A percentile compares a stretch with the other conserved stretches of the same genome.
Conservation (phyloP, 2,888 invertebrate species). For the Himalopsyche tibetana region DNA sequence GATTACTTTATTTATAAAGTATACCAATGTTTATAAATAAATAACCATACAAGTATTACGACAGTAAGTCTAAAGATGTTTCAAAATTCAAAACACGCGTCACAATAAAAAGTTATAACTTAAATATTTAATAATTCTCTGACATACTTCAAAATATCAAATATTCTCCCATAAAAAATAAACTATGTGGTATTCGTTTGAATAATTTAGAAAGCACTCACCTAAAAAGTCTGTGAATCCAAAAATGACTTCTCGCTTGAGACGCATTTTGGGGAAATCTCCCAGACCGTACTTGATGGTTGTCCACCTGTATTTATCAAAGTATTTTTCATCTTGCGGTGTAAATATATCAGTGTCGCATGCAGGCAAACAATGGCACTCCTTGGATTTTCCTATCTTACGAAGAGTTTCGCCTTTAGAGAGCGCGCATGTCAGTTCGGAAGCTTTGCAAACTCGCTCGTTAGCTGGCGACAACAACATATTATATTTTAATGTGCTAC, state of each 20-base stretch:
- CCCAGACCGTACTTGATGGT: constrained; percentile 76
- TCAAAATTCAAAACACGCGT: no score
- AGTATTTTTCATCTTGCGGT: constrained; percentile 69
- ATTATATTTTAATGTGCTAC: no score
- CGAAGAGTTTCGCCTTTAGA: constrained; percentile 66
- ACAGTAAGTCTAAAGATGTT: no score
- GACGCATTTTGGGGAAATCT: constrained; percentile 82
- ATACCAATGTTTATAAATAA: no score
- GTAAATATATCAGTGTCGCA: constrained; percentile 73
- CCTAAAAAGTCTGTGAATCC: constrained; percentile 84
- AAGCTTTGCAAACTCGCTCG: constrained; percentile 71
- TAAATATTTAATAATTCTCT: no score
- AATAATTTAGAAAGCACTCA: constrained; percentile 69
- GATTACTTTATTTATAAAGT: no score
- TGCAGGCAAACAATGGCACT: constrained; percentile 72
- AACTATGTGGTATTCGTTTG: no score
- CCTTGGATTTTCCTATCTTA: constrained; percentile 68
- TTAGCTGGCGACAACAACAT: constrained; percentile 67
- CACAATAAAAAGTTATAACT: no score
- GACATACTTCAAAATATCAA: neutral
- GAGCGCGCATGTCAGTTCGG: constrained; percentile 71
- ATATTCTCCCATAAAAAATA: no score
- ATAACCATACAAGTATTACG: no score
- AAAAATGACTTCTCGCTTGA: constrained; percentile 82
- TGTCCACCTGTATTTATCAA: constrained; percentile 66